Base-by-base conservation (phyloP, 2,888 invertebrate species). In the Synanthedon myopaeformis region DNA sequence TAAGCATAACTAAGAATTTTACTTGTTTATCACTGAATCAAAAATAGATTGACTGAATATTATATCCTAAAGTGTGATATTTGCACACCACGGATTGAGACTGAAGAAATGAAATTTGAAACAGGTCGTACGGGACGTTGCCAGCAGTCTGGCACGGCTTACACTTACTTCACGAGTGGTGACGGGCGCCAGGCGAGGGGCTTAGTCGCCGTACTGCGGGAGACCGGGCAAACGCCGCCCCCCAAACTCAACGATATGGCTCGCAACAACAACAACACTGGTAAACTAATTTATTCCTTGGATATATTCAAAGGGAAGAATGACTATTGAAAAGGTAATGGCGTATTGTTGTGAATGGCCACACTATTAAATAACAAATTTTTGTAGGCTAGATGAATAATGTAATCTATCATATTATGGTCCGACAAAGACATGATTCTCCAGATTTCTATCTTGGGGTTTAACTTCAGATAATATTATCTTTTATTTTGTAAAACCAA, bases 111-210 rank as follows among this genome's bases (percentile, higher is more conserved):
- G 23, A 23, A 23, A 35, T 35, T 35, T 51, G 8, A 11, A 4
- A 41, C 56, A 88, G 91, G 95, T 54, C 92, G 97, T 63, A 97
- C 97, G 17, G 97, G 97, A 8, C 92, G 98, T 61, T 95, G 96
- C 67, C 95, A 96, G 71, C 96, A 96, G 72, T 92, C 94, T 42
- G 96, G 97, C 52, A 98, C 98, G 5, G 97, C 98, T 0, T 98
- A 98, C 79, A 98, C 98, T 3, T 98, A 97, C 85, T 98, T 99
- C 82, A 98, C 98, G 0, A 92, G 93, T 11, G 92, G 93, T 58
- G 98, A 99, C 78, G 92, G 93, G 41, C 92, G 96, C 57, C 97
- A 98, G 76, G 97, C 98, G 0, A 93, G 94, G 60, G 97, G 97
- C 69, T 84, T 99, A 59, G 92, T 99, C 54, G 93, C 95, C 28